These are phyloP conservation scores for Arctopsyche grandis DNA, from an alignment of 1,140 invertebrate genomes.

Conservation along the genomic window DNA sequence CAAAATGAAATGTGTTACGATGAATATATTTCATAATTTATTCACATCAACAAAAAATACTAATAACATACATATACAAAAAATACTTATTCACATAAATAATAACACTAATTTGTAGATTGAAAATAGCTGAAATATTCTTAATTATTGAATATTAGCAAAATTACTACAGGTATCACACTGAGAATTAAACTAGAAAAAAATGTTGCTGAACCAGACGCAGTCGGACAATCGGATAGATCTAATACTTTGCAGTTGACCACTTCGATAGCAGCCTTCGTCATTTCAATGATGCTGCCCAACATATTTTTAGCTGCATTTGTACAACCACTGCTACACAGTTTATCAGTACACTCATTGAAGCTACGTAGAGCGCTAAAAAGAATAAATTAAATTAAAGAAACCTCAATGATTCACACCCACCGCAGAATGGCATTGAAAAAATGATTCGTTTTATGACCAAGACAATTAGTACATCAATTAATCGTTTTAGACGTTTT, in stretches of 20 bases:
- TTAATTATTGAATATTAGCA: too few species aligned
- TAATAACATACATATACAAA: not conserved
- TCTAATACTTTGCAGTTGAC: not conserved
- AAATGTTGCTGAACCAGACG: not conserved
- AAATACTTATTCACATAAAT: not conserved
- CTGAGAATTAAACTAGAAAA: too few species aligned
- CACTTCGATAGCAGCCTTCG: not conserved
- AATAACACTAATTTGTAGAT: too few species aligned
- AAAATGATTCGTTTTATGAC: too few species aligned
- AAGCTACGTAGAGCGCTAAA: not conserved
- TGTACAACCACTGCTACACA: not conserved
- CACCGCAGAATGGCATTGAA: too few species aligned
- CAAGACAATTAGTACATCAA: not conserved
- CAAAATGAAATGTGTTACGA: too few species aligned
- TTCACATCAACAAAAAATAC: not conserved
- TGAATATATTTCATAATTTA: not conserved
- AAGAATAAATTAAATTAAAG: not conserved
- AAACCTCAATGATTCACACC: too few species aligned
- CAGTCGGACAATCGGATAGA: not conserved
- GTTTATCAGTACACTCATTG: not conserved
- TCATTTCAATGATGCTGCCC: not conserved
- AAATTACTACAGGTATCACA: too few species aligned
- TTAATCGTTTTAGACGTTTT: not conserved
- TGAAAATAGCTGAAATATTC: too few species aligned
- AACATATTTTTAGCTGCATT: not conserved